Conservation (phyloP, 2,113 vertebrate species). For the Scomber colias region DNA sequence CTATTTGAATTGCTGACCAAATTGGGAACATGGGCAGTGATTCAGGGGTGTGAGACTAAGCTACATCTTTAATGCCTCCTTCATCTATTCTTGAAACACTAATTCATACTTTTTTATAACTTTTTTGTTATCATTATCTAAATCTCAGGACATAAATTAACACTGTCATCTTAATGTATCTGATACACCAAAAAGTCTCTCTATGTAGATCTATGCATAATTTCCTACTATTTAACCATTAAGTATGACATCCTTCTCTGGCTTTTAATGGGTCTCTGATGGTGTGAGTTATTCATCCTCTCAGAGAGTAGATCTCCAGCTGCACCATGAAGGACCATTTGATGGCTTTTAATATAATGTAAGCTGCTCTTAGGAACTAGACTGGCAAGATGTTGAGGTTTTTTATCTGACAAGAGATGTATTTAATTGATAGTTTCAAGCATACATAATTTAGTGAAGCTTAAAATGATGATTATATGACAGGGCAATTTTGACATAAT, state of each 20-base stretch:
- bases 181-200: constrained; percentile 15
- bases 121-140: too few species aligned
- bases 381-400: not conserved
- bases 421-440: constrained; percentile 16
- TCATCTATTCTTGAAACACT: too few species aligned
- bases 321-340: not conserved
- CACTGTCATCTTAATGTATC: not conserved
- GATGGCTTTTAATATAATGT: constrained; percentile 28
- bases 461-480: not conserved
- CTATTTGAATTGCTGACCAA: constrained; percentile 2
- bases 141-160: constrained; percentile 5
- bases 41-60: not conserved
- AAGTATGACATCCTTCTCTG: constrained; percentile 6
- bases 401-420: constrained; percentile 13
- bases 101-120: too few species aligned
- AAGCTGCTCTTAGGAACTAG: constrained; percentile 24
- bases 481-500: not conserved
- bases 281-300: constrained; percentile 14
- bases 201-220: not conserved
- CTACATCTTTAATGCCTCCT: too few species aligned
- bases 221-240: constrained; percentile 1
- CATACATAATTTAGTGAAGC: not conserved
- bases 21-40: not conserved
- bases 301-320: not conserved
- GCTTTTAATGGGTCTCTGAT: constrained; percentile 24